phyloP scores from a whole-genome alignment of 1,140 invertebrate genomes.

The Ganaspis sp. region DNA sequence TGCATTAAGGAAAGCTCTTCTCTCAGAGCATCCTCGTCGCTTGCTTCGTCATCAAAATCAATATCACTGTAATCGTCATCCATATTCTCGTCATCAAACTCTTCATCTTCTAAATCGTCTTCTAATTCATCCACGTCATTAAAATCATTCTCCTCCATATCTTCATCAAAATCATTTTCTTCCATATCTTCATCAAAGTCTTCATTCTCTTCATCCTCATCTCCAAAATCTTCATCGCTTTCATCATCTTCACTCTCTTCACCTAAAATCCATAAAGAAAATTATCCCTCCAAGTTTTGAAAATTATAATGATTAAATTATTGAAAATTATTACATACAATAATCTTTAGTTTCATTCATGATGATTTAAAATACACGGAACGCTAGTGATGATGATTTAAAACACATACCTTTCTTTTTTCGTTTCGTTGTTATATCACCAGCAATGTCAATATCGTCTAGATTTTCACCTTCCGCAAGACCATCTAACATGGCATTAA shows the following conservation, averaged over 20 bases:
- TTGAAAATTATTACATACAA: too few species aligned
- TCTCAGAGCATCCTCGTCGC: conserved; percentile 39
- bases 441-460: conserved; percentile 78
- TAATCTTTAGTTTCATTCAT: too few species aligned
- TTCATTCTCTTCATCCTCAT: conserved; percentile 63
- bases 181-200: too few species aligned
- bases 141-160: conserved; percentile 53
- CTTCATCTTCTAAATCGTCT: conserved; percentile 54
- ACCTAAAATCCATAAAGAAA: conserved; percentile 64
- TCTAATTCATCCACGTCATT: conserved; percentile 64
- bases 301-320: too few species aligned
- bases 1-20: conserved; percentile 37
- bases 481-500: conserved; percentile 87
- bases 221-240: conserved; percentile 69
- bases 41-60: conserved; percentile 55
- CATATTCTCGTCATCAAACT: conserved; percentile 62
- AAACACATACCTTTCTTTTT: conserved; percentile 44
- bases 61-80: conserved; percentile 59
- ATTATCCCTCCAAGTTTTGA: too few species aligned
- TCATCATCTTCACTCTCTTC: conserved; percentile 70
- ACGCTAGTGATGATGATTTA: too few species aligned
- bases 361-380: too few species aligned
- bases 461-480: conserved; percentile 79
- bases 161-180: conserved; percentile 68
- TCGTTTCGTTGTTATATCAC: conserved; percentile 67